Conservation (phyloP, 2,797 vertebrate genomes). For the Myripristis murdjan region DNA sequence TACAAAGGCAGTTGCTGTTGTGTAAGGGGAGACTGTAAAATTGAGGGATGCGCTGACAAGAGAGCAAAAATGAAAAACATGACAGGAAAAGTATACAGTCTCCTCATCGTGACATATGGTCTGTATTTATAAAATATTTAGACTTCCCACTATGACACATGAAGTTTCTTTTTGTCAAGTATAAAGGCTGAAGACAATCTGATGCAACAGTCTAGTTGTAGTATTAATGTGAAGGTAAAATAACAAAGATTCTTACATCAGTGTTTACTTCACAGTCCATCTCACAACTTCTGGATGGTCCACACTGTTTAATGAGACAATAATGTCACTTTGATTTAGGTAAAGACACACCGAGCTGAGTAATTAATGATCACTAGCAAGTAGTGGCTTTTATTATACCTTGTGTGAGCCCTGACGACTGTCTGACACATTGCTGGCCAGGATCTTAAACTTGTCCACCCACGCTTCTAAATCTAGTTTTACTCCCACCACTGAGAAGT, state of each 20-base stretch:
- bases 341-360: background rate
- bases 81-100: background rate
- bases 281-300: constrained; percentile 95
- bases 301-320: constrained; percentile 87
- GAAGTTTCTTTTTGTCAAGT: no score
- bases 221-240: background rate
- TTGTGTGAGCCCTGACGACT: constrained; percentile 90
- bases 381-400: constrained; percentile 71
- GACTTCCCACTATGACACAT: no score
- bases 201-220: background rate
- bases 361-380: background rate
- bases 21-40: background rate
- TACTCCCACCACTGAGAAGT: constrained; percentile 93
- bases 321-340: background rate
- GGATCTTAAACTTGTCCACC: constrained; percentile 99
- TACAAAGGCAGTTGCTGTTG: background rate
- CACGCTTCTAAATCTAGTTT: constrained; percentile 98
- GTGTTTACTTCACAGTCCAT: constrained; percentile 99
- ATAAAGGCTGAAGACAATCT: no score
- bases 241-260: constrained; percentile 85
- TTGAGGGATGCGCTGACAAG: background rate
- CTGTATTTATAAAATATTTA: no score
- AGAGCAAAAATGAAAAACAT: background rate
- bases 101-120: no score
- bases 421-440: constrained; percentile 97